Evolutionary conservation across 1,140 invertebrate genomes (phyloP).

Genomic region (Cotesia chilonis): DNA sequence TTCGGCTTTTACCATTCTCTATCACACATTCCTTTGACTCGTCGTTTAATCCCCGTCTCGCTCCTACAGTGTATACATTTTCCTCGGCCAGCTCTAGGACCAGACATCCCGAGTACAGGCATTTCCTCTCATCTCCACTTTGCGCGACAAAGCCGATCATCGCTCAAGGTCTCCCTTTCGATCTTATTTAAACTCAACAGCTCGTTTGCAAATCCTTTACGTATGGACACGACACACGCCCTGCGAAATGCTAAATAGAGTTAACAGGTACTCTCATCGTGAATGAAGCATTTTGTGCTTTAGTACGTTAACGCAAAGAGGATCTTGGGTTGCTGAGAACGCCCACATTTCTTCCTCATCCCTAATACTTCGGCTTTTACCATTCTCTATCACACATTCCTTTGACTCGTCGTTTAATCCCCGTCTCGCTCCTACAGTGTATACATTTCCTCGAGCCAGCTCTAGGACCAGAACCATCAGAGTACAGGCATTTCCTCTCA

Average conservation of each 20-base stretch:
- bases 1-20: conserved; percentile 11
- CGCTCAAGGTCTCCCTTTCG: not conserved
- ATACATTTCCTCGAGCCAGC: not conserved
- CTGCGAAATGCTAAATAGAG: conserved; percentile 42
- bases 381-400: conserved; percentile 18
- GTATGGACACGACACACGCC: conserved; percentile 32
- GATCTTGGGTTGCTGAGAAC: conserved; percentile 26
- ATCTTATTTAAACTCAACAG: conserved; percentile 12
- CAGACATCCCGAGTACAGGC: too few relatives aligned
- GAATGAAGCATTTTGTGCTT: conserved; percentile 35
- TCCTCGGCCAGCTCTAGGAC: not conserved
- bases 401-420: conserved; percentile 20
- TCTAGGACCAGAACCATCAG: too few relatives aligned
- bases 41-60: conserved; percentile 16
- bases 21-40: conserved; percentile 19
- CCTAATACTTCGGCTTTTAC: not conserved
- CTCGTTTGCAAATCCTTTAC: conserved; percentile 38
- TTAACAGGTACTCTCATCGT: conserved; percentile 39
- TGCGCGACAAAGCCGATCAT: too few relatives aligned
- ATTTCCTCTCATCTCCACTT: conserved; percentile 37
- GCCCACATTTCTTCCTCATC: conserved; percentile 2
- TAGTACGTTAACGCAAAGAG: conserved; percentile 32
- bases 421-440: conserved; percentile 3
- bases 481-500: conserved; percentile 31
- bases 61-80: conserved; percentile 3